Percentiles rank a stretch among this genome's conserved stretches.
Evolutionary conservation across 1,140 invertebrate species (phyloP).

Genomic region (Drosophila lowei): DNA sequence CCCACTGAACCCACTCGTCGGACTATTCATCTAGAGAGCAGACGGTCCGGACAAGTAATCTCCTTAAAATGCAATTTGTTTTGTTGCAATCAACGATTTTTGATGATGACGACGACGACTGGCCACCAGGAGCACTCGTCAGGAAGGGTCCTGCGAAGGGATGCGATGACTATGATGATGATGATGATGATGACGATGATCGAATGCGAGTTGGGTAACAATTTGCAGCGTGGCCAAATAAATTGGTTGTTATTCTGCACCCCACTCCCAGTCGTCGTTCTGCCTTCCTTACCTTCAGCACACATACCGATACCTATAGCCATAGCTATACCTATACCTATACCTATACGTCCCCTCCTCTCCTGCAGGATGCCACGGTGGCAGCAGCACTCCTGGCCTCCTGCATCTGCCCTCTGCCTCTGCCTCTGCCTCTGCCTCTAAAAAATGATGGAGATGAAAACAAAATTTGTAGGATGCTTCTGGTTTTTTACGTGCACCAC

Average conservation of each 20-base stretch:
- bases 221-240: conserved; percentile 79
- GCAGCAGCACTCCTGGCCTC: background rate
- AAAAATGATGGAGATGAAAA: conserved; percentile 59
- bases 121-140: conserved; percentile 1
- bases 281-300: too few species aligned
- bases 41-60: conserved; percentile 64
- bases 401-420: too few species aligned
- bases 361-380: too few species aligned
- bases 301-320: too few species aligned
- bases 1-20: conserved; percentile 17
- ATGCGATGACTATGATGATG: conserved; percentile 35
- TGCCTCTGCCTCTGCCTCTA: background rate
- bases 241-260: conserved; percentile 75
- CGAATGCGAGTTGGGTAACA: conserved; percentile 77
- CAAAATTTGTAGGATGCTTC: conserved; percentile 73
- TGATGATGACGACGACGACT: conserved; percentile 65
- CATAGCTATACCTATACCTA: too few species aligned
- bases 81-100: conserved; percentile 82
- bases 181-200: conserved; percentile 48
- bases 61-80: conserved; percentile 81
- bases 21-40: conserved; percentile 61
- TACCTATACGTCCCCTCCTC: too few species aligned
- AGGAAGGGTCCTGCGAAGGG: background rate
- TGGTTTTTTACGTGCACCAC: conserved; percentile 67
- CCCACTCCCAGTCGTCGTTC: conserved; percentile 7